Evolutionary conservation across 2,113 vertebrate species (phyloP), one percentile per base, ranked within the genome.

Genomic region (Physeter macrocephalus): DNA sequence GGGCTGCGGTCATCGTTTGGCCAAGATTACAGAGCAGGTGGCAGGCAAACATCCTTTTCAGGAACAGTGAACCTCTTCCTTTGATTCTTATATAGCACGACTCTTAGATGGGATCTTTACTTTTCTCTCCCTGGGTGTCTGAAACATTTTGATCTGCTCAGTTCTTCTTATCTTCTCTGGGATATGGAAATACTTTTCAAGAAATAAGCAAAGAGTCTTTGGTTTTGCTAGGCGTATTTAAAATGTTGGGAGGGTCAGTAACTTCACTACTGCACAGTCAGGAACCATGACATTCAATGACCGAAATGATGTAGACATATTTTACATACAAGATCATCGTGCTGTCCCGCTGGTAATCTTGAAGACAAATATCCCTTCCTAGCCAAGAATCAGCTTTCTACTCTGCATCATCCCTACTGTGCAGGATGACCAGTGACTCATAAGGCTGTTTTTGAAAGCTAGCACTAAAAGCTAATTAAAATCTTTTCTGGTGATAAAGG

Each of bases 401-500:
- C 98, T 96, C 97, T 93, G 69, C 95, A 77, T 97, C 86, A 93
- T 97, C 95, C 64, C 94, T 97, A 92, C 97, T 34, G 27, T 89
- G 95, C 85, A 74, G 97, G 96, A 98, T 98, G 98, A 95, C 98
- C 98, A 95, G 97, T 46, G 97, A 97, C 96, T 97, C 98, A 97
- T 87, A 93, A 93, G 92, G 95, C 98, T 98, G 97, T 98, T 98
- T 98, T 98, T 98, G 98, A 98, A 98, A 98, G 97, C 98, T 98
- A 95, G 93, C 98, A 96, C 98, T 98, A 98, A 98, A 99, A 98
- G 98, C 98, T 99, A 98, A 99, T 99, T 99, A 99, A 99, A 99
- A 98, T 98, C 98, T 98, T 98, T 98, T 98, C 98, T 97, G 49
- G 96, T 97, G 98, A 99, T 99, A 99, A 98, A 98, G 98, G 96